Evolutionary conservation across 53 echinoderm and acorn worm species (phyloP).

Genomic region (Echinometra lucunter): DNA sequence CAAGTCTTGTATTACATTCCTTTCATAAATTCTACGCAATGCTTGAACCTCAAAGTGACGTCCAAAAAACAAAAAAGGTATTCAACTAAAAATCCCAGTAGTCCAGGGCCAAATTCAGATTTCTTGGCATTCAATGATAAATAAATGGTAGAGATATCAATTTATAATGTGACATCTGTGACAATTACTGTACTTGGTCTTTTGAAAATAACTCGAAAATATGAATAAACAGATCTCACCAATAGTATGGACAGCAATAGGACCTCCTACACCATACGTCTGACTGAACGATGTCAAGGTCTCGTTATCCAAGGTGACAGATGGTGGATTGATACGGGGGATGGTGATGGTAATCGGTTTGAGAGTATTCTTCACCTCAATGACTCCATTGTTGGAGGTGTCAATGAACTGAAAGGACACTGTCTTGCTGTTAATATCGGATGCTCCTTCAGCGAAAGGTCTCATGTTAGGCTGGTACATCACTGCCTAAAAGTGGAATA

Average conservation of each 20-base stretch:
- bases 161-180: too few species aligned
- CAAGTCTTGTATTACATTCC: too few species aligned
- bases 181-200: background rate
- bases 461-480: constrained; percentile 64
- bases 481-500: constrained; percentile 11
- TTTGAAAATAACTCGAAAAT: background rate
- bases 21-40: too few species aligned
- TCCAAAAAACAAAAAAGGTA: too few species aligned
- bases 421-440: constrained; percentile 46
- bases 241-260: constrained; percentile 50
- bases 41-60: too few species aligned
- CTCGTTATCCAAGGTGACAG: constrained; percentile 26
- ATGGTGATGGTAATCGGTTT: constrained; percentile 65
- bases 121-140: too few species aligned
- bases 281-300: constrained; percentile 34
- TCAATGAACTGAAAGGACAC: constrained; percentile 58
- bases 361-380: constrained; percentile 38
- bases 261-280: constrained; percentile 52
- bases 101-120: too few species aligned
- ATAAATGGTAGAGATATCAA: too few species aligned
- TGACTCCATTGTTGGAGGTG: background rate
- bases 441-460: constrained; percentile 20
- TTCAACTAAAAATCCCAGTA: too few species aligned
- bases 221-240: background rate
- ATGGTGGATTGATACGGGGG: constrained; percentile 18